These are phyloP conservation scores for Campylorhamphus procurvoides DNA, from an alignment of 2,113 vertebrate species.

Conservation along the genomic window DNA sequence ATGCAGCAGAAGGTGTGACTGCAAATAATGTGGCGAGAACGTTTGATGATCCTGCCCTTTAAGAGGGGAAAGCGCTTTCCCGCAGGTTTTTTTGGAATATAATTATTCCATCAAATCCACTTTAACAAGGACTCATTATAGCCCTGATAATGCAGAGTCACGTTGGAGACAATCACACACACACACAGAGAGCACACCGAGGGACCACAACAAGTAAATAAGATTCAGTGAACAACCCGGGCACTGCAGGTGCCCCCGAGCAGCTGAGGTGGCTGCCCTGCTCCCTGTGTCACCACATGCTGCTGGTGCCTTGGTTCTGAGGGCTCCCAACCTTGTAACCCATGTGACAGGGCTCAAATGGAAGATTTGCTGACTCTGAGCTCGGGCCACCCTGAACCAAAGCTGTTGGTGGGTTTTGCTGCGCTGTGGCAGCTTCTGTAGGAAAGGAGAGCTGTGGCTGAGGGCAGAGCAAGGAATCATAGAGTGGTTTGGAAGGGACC, in stretches of 20 bases:
- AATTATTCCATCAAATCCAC: conserved; percentile 82
- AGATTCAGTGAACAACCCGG: background rate
- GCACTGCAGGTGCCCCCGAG: background rate
- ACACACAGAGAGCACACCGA: background rate
- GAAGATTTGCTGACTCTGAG: fast-evolving
- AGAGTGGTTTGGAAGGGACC: background rate
- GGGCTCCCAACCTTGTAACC: background rate
- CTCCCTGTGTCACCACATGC: fast-evolving
- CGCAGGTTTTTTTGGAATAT: conserved; percentile 72
- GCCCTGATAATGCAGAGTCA: conserved; percentile 77
- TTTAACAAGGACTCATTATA: conserved; percentile 77
- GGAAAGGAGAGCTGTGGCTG: background rate
- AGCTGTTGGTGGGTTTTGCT: background rate
- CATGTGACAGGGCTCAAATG: fast-evolving
- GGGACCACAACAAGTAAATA: conserved; percentile 21
- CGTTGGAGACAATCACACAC: conserved; percentile 65
- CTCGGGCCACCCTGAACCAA: background rate
- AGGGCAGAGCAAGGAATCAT: background rate
- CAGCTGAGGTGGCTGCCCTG: background rate
- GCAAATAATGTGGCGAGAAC: conserved; percentile 77
- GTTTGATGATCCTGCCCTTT: conserved; percentile 79
- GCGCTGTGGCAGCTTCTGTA: background rate
- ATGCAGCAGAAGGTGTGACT: conserved; percentile 77
- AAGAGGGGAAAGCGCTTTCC: conserved; percentile 72
- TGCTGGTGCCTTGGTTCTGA: fast-evolving